A percentile compares a stretch with the other conserved stretches of the same genome.
Evolutionary conservation across 1,140 invertebrate species (phyloP).

Genomic region (Zaprionus nigranus): DNA sequence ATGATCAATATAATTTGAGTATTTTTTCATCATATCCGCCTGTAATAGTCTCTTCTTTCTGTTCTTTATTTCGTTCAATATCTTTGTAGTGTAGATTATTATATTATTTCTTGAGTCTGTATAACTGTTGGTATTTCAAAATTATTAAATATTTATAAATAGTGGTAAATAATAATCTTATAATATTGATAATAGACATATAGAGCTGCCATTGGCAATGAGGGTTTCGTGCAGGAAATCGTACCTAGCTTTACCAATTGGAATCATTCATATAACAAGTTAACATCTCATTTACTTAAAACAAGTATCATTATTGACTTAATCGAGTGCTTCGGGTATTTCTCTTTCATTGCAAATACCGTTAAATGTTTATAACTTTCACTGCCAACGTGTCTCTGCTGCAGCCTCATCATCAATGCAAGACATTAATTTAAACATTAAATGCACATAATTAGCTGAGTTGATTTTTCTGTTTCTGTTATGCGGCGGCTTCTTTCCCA

Average conservation of each 20-base stretch:
- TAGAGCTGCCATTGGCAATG: no score
- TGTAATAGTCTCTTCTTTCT: no score
- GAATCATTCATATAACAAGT: slow-evolving; percentile 45
- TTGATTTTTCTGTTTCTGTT: slow-evolving; percentile 47
- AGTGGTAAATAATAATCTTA: no score
- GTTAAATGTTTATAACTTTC: slow-evolving; percentile 70
- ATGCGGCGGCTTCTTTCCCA: slow-evolving; percentile 15
- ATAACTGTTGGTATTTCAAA: no score
- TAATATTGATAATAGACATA: no score
- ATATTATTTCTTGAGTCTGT: no score
- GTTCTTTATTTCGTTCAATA: no score
- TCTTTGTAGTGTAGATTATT: no score
- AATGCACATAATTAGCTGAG: slow-evolving; percentile 73
- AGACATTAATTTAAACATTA: slow-evolving; percentile 75
- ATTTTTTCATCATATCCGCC: not conserved
- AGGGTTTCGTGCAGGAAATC: no score
- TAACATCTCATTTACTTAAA: slow-evolving; percentile 57
- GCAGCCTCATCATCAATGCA: slow-evolving; percentile 51
- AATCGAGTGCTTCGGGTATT: slow-evolving; percentile 34
- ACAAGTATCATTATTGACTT: slow-evolving; percentile 33
- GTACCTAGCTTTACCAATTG: not conserved
- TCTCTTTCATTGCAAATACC: slow-evolving; percentile 42
- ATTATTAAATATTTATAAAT: no score
- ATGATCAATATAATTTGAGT: no score
- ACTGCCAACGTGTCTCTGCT: slow-evolving; percentile 44